These are phyloP conservation scores for Zaprionus camerounensis DNA, from an alignment of 1,140 invertebrate species.

Conservation along the genomic window DNA sequence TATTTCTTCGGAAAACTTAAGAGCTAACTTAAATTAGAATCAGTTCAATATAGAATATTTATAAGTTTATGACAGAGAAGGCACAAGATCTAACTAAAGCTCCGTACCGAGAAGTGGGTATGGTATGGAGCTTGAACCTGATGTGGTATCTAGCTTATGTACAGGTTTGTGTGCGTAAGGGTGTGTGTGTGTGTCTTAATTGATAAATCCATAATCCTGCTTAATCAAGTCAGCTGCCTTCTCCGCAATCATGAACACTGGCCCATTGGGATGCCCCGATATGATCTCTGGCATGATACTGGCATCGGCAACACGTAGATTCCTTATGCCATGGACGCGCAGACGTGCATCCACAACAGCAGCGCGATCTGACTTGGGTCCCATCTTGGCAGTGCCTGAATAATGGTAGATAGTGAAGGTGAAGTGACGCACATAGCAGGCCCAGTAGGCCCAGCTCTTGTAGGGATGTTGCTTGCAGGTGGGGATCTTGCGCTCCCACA, in stretches of 20 bases:
- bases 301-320: constrained; percentile 90
- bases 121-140: constrained; percentile 48
- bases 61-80: constrained; percentile 21
- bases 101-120: constrained; percentile 10
- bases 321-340: constrained; percentile 88
- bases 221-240: constrained; percentile 89
- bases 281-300: constrained; percentile 88
- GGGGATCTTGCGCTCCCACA: constrained; percentile 87
- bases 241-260: constrained; percentile 90
- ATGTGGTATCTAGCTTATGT: constrained; percentile 45
- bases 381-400: constrained; percentile 94
- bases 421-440: constrained; percentile 88
- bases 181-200: constrained; percentile 17
- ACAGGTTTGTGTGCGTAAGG: background rate
- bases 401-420: constrained; percentile 92
- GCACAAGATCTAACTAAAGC: constrained; percentile 42
- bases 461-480: constrained; percentile 88
- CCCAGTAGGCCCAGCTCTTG: constrained; percentile 90
- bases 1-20: constrained; percentile 36
- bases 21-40: constrained; percentile 66
- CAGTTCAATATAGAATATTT: constrained; percentile 57
- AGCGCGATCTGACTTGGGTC: constrained; percentile 87
- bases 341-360: constrained; percentile 90
- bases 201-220: constrained; percentile 85
- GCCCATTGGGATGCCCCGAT: constrained; percentile 88